Evolutionary conservation across 2,888 invertebrate genomes (phyloP), one percentile per base, ranked within the genome.

Genomic region (Pecten maximus): DNA sequence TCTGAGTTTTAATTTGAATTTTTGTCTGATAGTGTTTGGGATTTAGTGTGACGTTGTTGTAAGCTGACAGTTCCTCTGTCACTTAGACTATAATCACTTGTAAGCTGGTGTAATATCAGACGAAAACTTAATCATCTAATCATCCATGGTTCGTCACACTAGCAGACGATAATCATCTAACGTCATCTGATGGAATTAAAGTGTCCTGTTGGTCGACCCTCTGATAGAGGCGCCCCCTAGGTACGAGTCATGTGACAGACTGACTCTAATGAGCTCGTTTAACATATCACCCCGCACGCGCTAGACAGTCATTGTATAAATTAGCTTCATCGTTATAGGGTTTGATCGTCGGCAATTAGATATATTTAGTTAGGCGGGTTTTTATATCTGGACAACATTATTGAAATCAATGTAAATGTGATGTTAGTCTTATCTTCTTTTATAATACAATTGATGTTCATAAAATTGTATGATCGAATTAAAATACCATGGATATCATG

Each of bases 271-370:
- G 74, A 74, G 74, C 74, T 74, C 74, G 74, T 28, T 74, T 74
- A 74, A 74, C 74, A 74, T 74, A 28, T 35, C 12, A 28, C 28
- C 74, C 74, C 15, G 74, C 74, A 74, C 74, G 74, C 74, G 74
- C 74, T 74, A 74, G 74, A 74, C 74, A 35, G 74, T 74, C 74
- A 74, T 74, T 74, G 28, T 74, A 74, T 74, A 74, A 74, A 74
- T 74, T 74, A 74, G 74, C 74, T 74, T 35, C 74, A 28, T 74
- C 74, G 35, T 74, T 10, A 74, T 35, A 35, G 28, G 35, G 28
- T 35, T 6, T 74, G 74, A 74, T 74, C 12, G 74, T 74, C 35
- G 74, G 35, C 74, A 74, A 74, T 74, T 74, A 74, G 74, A 74
- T 35, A 35, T 74, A 74, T 74, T 74, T 74, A 74, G 74, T 74